Evolutionary conservation across 2,888 invertebrate genomes (phyloP), one percentile per base, ranked within the genome.

Genomic region (Lagria hirta): DNA sequence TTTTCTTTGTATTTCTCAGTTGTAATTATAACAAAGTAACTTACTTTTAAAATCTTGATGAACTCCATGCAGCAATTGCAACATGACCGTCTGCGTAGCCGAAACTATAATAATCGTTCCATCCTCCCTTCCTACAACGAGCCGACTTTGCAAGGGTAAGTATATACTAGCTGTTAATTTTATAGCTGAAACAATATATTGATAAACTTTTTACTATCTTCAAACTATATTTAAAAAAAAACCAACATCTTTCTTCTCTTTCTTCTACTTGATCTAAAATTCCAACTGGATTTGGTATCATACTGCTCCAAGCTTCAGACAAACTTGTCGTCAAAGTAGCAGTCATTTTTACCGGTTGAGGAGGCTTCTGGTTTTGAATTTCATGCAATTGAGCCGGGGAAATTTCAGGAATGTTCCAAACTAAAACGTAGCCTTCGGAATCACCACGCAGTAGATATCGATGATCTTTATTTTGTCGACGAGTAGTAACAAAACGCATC

Each of bases 101-200:
- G 96, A 92, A 32, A 95, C 88, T 48, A 98, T 94, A 12, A 98
- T 87, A 49, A 99, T 97, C 37, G 89, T 86, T 2, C 99, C 99
- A 66, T 99, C 95, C 65, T 93, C 92, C 5, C 96, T 78, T 0
- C 98, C 98, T 49, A 96, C 89, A 6, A 97, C 95, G 42, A 99
- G 73, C 4, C 94, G 84, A 59, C 96, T 95, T 62, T 96, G 95
- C 33, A 88, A 85, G 0, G 96, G 87, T 34, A 98, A 77, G 72
- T 95, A 99, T 59, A 98, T 93, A 44, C 95, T 95, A 0, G 96
- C 87, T 0, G 96, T 95, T 33, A 97, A 74, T 61, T 89, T 88
- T 10, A 89, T 83, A 55, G 73, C 76, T 77, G 54, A 4, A 70
- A 55, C 35, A 43, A 33, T 28, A 47, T 15, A 13, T 8, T 4